Conservation (phyloP, 2,888 invertebrate species). For the Apodemia zela region DNA sequence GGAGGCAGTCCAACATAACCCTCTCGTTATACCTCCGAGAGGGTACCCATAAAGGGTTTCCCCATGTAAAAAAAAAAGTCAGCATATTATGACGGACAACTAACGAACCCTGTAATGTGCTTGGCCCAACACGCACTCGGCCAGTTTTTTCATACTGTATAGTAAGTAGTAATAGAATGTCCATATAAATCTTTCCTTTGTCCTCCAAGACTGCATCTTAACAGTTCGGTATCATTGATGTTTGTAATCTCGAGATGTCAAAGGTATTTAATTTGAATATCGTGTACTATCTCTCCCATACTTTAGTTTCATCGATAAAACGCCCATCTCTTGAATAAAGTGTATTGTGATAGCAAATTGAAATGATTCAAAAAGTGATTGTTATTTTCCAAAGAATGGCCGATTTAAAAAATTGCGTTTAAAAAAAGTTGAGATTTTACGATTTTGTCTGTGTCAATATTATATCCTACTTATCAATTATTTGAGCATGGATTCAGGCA, state of each 20-base stretch:
- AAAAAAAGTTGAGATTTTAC: too few relatives aligned
- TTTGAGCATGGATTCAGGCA: too few relatives aligned
- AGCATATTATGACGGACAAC: too few relatives aligned
- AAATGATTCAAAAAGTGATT: slow-evolving; percentile 30
- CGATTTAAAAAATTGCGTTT: slow-evolving; percentile 1
- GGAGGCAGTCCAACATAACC: too few relatives aligned
- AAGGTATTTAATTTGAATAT: slow-evolving; percentile 80
- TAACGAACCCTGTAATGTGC: too few relatives aligned
- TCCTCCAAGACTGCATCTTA: slow-evolving; percentile 57
- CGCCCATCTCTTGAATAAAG: slow-evolving; percentile 49
- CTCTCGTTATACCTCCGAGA: too few relatives aligned
- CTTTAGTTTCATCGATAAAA: slow-evolving; percentile 70
- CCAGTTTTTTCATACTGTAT: too few relatives aligned
- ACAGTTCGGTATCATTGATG: slow-evolving; percentile 62
- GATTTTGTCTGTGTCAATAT: too few relatives aligned
- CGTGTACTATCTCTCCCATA: slow-evolving; percentile 70
- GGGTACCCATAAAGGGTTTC: too few relatives aligned
- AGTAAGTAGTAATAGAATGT: slow-evolving; percentile 27
- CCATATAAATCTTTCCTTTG: slow-evolving; percentile 50
- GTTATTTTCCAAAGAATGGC: slow-evolving; percentile 23
- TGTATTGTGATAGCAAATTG: slow-evolving; percentile 37
- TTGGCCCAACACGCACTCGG: too few relatives aligned
- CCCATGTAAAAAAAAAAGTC: too few relatives aligned
- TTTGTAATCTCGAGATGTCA: slow-evolving; percentile 77
- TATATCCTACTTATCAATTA: too few relatives aligned